Base-by-base conservation (phyloP, 2,888 invertebrate species). In the Synergus gifuensis region DNA sequence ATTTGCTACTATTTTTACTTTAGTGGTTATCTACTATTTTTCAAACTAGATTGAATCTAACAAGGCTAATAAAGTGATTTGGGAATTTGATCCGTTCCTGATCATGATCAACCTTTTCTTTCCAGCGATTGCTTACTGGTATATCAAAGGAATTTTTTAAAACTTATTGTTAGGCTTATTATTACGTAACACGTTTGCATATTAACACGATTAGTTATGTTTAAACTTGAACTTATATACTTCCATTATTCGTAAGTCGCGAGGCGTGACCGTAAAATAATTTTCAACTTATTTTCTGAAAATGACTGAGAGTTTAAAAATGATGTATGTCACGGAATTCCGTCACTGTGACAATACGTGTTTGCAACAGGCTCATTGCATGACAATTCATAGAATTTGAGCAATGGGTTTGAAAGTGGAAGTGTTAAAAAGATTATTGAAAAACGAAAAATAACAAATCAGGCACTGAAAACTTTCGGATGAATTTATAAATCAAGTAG, bases 31-130 rank as follows among this genome's bases (percentile, higher is more conserved):
- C 28, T 28, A 28, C 49, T 54, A 36, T n/a, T 49, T 28, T 36
- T 54, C 8, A 12, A 18, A 22, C 18, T 22, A 60, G 22, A 60
- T 60, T 22, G 60, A 60, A 22, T 11, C 22, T 18, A 60, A 4
- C 11, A 22, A 60, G 60, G 11, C 22, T 60, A 28, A 16, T 73
- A 73, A n/a, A 73, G 36, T 22, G 36, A 73, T 49, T 73, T 73
- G 73, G 49, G 9, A 73, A 73, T 36, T 73, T 16, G 73, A 73
- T 73, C 8, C 49, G 28, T 49, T 46, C 16, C 16, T 14, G 36
- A 73, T 54, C 73, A 73, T 14, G 36, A 73, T 54, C 73, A 73
- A 73, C n/a, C 73, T 73, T 49, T 69, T 69, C n/a, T 54, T 67
- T 54, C 73, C 28, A n/a, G 16, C 28, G 54, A 73, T 54, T 36